A percentile compares a stretch with the other conserved stretches of the same genome.
phyloP scores from a whole-genome alignment of 2,888 invertebrate species.

The Cataglyphis cursor region DNA sequence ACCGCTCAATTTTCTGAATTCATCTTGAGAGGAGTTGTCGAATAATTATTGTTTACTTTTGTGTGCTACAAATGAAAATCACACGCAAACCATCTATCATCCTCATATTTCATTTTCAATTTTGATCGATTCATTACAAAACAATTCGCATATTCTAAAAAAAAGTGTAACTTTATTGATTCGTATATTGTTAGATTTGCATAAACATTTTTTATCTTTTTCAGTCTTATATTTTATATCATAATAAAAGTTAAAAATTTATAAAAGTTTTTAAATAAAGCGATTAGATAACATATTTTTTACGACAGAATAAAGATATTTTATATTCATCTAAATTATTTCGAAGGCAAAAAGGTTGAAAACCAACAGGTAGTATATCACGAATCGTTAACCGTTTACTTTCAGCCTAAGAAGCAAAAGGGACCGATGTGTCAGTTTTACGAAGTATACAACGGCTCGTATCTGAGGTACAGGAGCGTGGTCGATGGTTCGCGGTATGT shows the following conservation, averaged over 20 bases:
- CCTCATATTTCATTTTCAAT: not conserved
- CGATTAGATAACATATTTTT: not conserved
- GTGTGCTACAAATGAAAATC: not conserved
- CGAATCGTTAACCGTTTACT: slow-evolving; percentile 80
- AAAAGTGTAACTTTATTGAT: not conserved
- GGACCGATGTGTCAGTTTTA: slow-evolving; percentile 90
- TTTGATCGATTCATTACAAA: not conserved
- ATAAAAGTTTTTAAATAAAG: not conserved
- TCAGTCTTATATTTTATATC: not conserved
- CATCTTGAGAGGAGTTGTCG: not conserved
- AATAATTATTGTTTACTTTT: slow-evolving; percentile 3
- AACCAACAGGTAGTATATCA: not conserved
- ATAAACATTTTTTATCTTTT: not conserved
- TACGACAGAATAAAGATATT: not conserved
- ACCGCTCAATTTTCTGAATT: not conserved
- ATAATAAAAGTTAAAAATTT: not conserved
- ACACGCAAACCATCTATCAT: not conserved
- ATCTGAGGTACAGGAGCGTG: slow-evolving; percentile 90
- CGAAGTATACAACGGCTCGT: slow-evolving; percentile 90
- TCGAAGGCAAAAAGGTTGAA: slow-evolving; percentile 14
- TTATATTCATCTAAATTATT: not conserved
- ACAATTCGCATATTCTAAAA: not conserved
- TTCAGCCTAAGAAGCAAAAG: slow-evolving; percentile 89
- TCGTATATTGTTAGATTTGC: not conserved
- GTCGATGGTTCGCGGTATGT: slow-evolving; percentile 89